These are phyloP conservation scores for Anneissia japonica DNA, from an alignment of 35 echinoderm and acorn worm species.

Conservation along the genomic window DNA sequence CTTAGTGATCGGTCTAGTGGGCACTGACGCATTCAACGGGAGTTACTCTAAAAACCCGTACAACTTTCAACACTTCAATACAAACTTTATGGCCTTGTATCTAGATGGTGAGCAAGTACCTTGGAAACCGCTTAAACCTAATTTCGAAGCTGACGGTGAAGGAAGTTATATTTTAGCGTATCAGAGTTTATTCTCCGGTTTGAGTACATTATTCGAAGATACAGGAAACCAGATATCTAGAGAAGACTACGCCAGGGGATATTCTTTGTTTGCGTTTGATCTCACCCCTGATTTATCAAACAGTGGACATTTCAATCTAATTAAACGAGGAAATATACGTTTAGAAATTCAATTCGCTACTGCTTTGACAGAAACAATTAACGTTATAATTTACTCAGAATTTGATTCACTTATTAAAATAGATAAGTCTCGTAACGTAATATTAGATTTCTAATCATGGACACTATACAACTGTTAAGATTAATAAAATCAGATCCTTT, in stretches of 20 bases:
- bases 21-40: constrained; percentile 42
- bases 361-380: constrained; percentile 39
- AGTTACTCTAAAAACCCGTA: constrained; percentile 37
- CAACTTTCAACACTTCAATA: constrained; percentile 52
- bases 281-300: constrained; percentile 46
- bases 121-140: constrained; percentile 51
- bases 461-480: not conserved
- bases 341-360: constrained; percentile 57
- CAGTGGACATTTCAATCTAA: constrained; percentile 49
- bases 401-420: constrained; percentile 65
- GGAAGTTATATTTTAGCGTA: constrained; percentile 39
- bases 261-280: constrained; percentile 64
- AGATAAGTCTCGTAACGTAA: constrained; percentile 58
- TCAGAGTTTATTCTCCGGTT: constrained; percentile 43
- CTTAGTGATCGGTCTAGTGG: constrained; percentile 38
- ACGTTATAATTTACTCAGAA: constrained; percentile 69
- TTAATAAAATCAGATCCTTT: not conserved
- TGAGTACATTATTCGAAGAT: constrained; percentile 46
- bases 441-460: constrained; percentile 17
- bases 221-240: constrained; percentile 25
- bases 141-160: constrained; percentile 10
- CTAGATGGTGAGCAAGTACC: constrained; percentile 68
- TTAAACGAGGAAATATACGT: constrained; percentile 54
- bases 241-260: constrained; percentile 51
- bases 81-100: constrained; percentile 43